Evolutionary conservation across 2,797 vertebrate species (phyloP).

Genomic region (Hephaestus fuliginosus): DNA sequence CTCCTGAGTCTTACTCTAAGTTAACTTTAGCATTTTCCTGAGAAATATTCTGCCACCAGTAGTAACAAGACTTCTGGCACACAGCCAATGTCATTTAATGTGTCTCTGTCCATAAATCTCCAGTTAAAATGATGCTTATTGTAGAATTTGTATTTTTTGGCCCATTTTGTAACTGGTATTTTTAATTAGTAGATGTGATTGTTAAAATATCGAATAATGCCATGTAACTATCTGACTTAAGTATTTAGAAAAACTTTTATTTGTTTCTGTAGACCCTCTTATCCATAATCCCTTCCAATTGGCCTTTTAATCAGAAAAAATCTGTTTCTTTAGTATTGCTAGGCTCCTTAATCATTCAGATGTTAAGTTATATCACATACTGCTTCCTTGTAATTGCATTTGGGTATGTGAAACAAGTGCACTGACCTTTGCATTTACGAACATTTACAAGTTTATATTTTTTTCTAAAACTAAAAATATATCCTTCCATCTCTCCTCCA

Average conservation of each 20-base stretch:
- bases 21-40: neutral
- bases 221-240: neutral
- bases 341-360: neutral
- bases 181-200: neutral
- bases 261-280: too few relatives aligned
- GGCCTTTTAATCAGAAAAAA: neutral
- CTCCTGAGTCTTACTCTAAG: neutral
- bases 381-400: neutral
- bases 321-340: neutral
- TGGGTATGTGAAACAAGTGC: neutral
- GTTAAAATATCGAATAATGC: neutral
- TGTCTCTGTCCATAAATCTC: too few relatives aligned
- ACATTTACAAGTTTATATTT: too few relatives aligned
- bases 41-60: neutral
- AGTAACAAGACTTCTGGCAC: neutral
- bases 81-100: too few relatives aligned
- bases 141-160: neutral
- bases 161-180: neutral
- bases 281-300: neutral
- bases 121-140: neutral
- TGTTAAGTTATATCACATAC: neutral
- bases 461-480: neutral
- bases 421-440: neutral
- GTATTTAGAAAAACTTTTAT: too few relatives aligned
- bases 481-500: constrained; percentile 51